Evolutionary conservation across 1,140 invertebrate species (phyloP).

Genomic region (Physella acuta): DNA sequence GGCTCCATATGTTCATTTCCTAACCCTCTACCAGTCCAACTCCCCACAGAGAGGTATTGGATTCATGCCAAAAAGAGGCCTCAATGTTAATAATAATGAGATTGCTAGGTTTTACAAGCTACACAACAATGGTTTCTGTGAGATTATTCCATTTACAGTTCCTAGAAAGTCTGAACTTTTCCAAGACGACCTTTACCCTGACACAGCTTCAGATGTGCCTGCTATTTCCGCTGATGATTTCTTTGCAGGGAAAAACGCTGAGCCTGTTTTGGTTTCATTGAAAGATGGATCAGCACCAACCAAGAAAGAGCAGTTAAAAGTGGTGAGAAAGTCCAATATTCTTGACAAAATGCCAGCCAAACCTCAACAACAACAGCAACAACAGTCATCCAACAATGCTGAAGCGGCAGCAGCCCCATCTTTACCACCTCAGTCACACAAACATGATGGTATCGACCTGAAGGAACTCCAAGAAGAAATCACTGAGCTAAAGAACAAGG

Average conservation of each 20-base stretch:
- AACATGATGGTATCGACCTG: conserved; percentile 20
- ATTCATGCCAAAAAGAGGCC: conserved; percentile 59
- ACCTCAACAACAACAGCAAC: not conserved
- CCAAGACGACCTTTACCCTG: conserved; percentile 98
- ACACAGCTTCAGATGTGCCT: conserved; percentile 87
- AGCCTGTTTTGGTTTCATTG: conserved; percentile 73
- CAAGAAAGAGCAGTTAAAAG: conserved; percentile 67
- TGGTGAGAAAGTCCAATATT: conserved; percentile 68
- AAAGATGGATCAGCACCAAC: conserved; percentile 64
- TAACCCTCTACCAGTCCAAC: conserved; percentile 49
- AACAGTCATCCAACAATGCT: conserved; percentile 26
- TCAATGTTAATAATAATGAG: conserved; percentile 59
- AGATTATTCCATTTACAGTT: conserved; percentile 96
- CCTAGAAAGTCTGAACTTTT: conserved; percentile 98
- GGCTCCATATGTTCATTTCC: conserved; percentile 55
- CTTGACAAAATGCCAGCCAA: conserved; percentile 61
- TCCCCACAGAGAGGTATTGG: conserved; percentile 58
- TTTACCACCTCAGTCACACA: conserved; percentile 40
- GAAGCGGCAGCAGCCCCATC: conserved; percentile 37
- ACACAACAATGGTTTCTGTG: conserved; percentile 95
- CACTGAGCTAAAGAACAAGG: conserved; percentile 27
- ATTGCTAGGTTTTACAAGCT: conserved; percentile 84
- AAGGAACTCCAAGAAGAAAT: conserved; percentile 30
- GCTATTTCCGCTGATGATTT: conserved; percentile 92
- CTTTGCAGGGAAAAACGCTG: conserved; percentile 79